A percentile compares a stretch with the other conserved stretches of the same genome.
Evolutionary conservation across 2,797 vertebrate species (phyloP).

Genomic region (Oreonectes daqikongensis): DNA sequence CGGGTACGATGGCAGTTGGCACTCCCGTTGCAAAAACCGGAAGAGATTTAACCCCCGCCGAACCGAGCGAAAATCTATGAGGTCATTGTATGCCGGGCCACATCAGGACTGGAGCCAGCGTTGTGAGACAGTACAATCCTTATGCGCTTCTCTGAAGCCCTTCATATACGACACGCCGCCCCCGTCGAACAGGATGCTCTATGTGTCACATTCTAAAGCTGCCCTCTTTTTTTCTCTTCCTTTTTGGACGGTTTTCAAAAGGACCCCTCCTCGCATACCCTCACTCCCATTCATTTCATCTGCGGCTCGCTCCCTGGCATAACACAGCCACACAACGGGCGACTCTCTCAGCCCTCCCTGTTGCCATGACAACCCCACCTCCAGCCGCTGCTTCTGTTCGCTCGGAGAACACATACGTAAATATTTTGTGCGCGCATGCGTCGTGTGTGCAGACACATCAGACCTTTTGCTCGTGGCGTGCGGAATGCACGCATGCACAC

Average conservation of each 20-base stretch:
- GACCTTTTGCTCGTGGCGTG: slow-evolving; percentile 21
- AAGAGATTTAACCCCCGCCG: slow-evolving; percentile 2
- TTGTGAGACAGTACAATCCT: slow-evolving; percentile 67
- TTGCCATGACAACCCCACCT: slow-evolving; percentile 84
- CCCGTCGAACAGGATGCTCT: slow-evolving; percentile 50
- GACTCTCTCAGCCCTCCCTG: slow-evolving; percentile 70
- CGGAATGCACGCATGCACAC: slow-evolving; percentile 59
- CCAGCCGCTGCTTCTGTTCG: slow-evolving; percentile 66
- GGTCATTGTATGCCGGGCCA: slow-evolving; percentile 61
- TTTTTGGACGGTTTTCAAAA: slow-evolving; percentile 50
- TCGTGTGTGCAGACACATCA: slow-evolving; percentile 60
- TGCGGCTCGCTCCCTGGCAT: slow-evolving; percentile 63
- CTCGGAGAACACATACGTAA: slow-evolving; percentile 63
- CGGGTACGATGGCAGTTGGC: no score
- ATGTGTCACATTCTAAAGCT: slow-evolving; percentile 56
- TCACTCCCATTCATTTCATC: slow-evolving; percentile 64
- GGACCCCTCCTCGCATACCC: slow-evolving; percentile 48
- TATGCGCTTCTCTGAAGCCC: slow-evolving; percentile 60
- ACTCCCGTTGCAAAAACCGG: no score
- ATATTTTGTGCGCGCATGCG: slow-evolving; percentile 58
- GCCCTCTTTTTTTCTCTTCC: slow-evolving; percentile 51
- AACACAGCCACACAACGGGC: slow-evolving; percentile 65
- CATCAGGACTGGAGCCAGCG: slow-evolving; percentile 59
- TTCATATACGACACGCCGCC: slow-evolving; percentile 44
- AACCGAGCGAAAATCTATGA: slow-evolving; percentile 59